Percentiles rank a stretch among this genome's conserved stretches.
These are phyloP conservation scores for Megalops atlanticus DNA, from an alignment of 2,113 vertebrate genomes.

Conservation along the genomic window DNA sequence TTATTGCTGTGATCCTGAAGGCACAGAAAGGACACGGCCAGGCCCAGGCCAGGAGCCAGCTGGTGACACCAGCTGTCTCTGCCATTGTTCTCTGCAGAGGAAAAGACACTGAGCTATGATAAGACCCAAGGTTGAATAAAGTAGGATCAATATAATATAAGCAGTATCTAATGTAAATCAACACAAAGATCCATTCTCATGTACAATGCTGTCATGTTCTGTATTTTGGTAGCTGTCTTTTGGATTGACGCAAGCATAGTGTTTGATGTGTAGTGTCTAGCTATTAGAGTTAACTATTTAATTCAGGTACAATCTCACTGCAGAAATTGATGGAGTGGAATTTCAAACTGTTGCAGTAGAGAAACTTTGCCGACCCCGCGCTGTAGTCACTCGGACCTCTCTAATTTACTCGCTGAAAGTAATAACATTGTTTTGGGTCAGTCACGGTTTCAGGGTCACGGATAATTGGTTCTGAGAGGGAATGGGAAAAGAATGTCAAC, in stretches of 20 bases:
- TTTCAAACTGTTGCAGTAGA: background rate
- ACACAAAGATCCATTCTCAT: background rate
- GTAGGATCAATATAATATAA: background rate
- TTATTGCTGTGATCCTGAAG: background rate
- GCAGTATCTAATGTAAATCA: background rate
- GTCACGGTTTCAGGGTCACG: background rate
- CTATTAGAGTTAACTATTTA: too few species aligned
- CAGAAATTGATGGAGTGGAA: background rate
- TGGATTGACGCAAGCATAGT: too few species aligned
- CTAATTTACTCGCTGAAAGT: slow-evolving; percentile 35
- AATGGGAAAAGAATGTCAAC: slow-evolving; percentile 25
- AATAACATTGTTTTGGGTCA: slow-evolving; percentile 25
- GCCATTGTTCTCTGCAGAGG: background rate
- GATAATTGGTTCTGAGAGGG: slow-evolving; percentile 27
- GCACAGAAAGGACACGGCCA: background rate
- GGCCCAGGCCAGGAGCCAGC: background rate
- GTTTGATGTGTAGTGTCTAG: too few species aligned
- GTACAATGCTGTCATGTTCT: background rate
- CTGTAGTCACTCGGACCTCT: background rate
- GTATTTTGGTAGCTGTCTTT: too few species aligned
- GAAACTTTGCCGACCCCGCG: background rate
- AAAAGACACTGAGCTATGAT: background rate
- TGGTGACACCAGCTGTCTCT: background rate
- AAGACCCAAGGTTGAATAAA: background rate
- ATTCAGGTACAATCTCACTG: background rate